Evolutionary conservation across 1,140 invertebrate genomes (phyloP), one percentile per base, ranked within the genome.

Genomic region (Rhyzopertha dominica): DNA sequence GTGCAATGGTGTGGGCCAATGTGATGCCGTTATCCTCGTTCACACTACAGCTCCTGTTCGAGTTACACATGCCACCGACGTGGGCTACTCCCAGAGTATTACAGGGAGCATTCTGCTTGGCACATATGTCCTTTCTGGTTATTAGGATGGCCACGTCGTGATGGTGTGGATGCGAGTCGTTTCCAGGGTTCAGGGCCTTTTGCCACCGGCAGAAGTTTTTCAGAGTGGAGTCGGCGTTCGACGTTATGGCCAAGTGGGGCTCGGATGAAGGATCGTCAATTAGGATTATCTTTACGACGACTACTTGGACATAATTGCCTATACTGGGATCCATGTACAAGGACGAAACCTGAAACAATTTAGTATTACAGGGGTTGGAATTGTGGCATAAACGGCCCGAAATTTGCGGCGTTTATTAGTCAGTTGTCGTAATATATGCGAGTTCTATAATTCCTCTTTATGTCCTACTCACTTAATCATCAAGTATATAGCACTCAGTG

Each of bases 61-160:
- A 83, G 59, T 88, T 86, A 72, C 90, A 94, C 86, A 95, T 91
- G 14, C 90, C 89, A 2, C 84, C 85, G 34, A 93, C 85, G 68
- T 93, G 87, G 18, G 90, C 89, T 49, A 93, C 78, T 14, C 90
- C 90, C 24, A 93, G 70, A 0, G 90, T 93, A 64, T 85, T 88
- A 74, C 76, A 82, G 53, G 84, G 84, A 25, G 79, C 76, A 63
- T 86, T 82, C 54, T 81, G 75, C 42, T 79, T 76, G 23, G 85
- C 82, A 69, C 90, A 94, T 51, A 93, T 92, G 63, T 94, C 86
- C 61, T 82, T 80, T 52, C 90, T 84, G 28, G 93, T 96, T 17
- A 95, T 76, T 4, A 96, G 74, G 53, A 96, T 84, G 25, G 91
- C 93, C 0, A 94, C 88, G 60, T 95, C 93, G 64, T 96, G 92